Base-by-base conservation (phyloP, 2,797 vertebrate genomes). In the Chelon auratus region DNA sequence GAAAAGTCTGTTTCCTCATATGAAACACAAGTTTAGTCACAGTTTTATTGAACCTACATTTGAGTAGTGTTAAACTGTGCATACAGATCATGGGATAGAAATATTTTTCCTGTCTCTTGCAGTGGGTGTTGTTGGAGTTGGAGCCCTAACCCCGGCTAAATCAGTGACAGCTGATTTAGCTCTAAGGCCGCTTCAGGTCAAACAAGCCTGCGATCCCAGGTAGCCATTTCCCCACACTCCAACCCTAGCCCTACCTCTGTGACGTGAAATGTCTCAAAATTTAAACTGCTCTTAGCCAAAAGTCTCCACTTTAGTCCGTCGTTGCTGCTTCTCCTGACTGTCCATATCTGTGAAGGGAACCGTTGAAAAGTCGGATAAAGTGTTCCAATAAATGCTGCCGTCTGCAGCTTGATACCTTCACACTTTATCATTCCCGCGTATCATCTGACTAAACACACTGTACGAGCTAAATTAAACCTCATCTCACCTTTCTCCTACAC, bases 371-470 rank as follows among this genome's bases (percentile, higher is more conserved):
- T 43, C 26, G 60, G 60, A 69, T 75, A 80, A 77, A 42, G 61
- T 78, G 75, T 73, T 84, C 81, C 42, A 69, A 78, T 83, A 71
- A 86, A 81, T 78, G 80, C 74, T 72, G 62, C 72, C n/a, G 9
- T 79, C 72, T 81, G 82, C 80, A 83, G 85, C 81, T 73, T 66
- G 83, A 89, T 90, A 82, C 64, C 74, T 87, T 90, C 85, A 86
- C 87, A 91, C 88, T 86, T 91, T 83, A 88, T 91, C 89, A 77
- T 81, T 80, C 80, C 66, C 22, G 0, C 9, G 55, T 91, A 88
- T 92, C 92, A 89, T 84, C 87, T 88, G 88, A 92, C 89, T 83
- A 88, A 91, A 89, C 85, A 83, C 75, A 90, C 87, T 84, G 88
- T 84, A 78, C 62, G 62, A 80, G 83, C 87, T 93, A 91, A 92